Evolutionary conservation across 2,888 invertebrate genomes (phyloP).

Genomic region (Cylindroiulus punctatus): DNA sequence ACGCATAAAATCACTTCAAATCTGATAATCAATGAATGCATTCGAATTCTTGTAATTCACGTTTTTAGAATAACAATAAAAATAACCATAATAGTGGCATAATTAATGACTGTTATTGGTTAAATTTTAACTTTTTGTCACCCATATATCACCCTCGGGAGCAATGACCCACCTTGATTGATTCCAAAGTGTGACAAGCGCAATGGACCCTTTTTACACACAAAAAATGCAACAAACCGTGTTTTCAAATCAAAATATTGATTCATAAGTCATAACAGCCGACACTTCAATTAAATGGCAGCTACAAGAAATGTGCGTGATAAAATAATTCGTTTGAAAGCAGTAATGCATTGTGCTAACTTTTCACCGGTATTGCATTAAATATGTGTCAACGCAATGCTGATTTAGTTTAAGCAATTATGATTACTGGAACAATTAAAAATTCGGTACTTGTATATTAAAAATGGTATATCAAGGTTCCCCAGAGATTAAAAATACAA

Average conservation of each 20-base stretch:
- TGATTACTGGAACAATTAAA: not conserved
- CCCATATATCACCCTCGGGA: not conserved
- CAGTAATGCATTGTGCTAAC: not conserved
- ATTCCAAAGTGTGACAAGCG: not conserved
- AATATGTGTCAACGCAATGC: not conserved
- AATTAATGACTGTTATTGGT: not conserved
- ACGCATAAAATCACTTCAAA: not conserved
- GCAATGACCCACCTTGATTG: not conserved
- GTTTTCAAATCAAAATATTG: constrained; percentile 2
- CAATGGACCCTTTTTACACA: not conserved
- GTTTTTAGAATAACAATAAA: not conserved
- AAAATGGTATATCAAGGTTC: too few relatives aligned
- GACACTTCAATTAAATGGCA: not conserved
- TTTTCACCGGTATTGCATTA: not conserved
- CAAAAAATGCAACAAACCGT: not conserved
- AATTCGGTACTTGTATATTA: too few relatives aligned
- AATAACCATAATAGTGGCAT: not conserved
- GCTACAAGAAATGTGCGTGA: not conserved
- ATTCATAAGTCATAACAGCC: not conserved
- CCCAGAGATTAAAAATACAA: too few relatives aligned
- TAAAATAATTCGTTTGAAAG: not conserved
- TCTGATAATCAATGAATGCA: not conserved
- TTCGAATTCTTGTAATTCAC: not conserved
- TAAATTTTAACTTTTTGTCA: constrained; percentile 6
- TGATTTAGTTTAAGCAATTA: not conserved